Conservation (phyloP, 2,888 invertebrate genomes). For the Busseola fusca region DNA sequence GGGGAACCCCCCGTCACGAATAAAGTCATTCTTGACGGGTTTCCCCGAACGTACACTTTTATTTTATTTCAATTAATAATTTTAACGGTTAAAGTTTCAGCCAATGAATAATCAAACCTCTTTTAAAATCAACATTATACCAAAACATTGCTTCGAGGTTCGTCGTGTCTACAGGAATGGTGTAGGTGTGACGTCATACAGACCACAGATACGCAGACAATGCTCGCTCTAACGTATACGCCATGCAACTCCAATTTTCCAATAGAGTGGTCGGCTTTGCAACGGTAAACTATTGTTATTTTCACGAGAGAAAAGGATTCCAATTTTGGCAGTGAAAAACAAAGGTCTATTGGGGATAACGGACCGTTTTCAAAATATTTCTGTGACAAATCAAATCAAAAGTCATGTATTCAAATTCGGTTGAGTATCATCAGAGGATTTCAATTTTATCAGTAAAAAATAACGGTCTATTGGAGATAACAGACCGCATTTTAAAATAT, state of each 20-base stretch:
- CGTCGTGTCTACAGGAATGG: not conserved
- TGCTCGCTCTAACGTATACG: constrained; percentile 33
- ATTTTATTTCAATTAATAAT: too few relatives aligned
- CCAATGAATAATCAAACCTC: not conserved
- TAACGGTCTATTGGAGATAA: too few relatives aligned
- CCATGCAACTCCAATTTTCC: constrained; percentile 56
- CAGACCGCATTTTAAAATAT: too few relatives aligned
- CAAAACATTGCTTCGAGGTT: not conserved
- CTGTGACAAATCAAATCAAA: not conserved
- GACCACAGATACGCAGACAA: constrained; percentile 39
- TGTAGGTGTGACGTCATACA: constrained; percentile 30
- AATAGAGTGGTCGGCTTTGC: constrained; percentile 40
- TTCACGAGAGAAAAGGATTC: constrained; percentile 18
- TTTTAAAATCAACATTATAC: not conserved
- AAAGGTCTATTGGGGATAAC: not conserved
- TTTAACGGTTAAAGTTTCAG: not conserved
- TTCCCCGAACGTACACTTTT: too few relatives aligned
- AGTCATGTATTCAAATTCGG: not conserved
- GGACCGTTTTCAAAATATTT: not conserved
- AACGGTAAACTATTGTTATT: constrained; percentile 34
- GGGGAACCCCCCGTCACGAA: too few relatives aligned
- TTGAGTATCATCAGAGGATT: not conserved
- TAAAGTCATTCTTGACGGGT: too few relatives aligned
- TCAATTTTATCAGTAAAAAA: too few relatives aligned
- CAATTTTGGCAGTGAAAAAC: constrained; percentile 17